Percentiles rank a stretch among this genome's conserved stretches.
Conservation (phyloP, 2,888 invertebrate species). For the Ferrisia virgata region DNA sequence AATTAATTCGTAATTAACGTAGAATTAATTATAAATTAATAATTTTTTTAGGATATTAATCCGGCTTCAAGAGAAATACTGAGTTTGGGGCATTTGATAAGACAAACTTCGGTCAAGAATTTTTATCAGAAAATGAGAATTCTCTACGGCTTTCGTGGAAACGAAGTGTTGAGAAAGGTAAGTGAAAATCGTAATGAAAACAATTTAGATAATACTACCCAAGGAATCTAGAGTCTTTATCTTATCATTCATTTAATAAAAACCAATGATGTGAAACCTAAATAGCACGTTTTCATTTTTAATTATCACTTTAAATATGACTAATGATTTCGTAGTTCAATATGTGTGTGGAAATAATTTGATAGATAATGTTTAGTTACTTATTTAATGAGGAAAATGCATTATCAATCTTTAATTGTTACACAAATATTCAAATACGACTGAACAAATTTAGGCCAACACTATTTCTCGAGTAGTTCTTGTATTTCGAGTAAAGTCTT, state of each 20-base stretch:
- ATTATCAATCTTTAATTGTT: not conserved
- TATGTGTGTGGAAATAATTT: too few relatives aligned
- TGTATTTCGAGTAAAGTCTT: constrained; percentile 36
- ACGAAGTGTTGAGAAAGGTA: not conserved
- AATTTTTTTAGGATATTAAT: not conserved
- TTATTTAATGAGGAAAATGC: too few relatives aligned
- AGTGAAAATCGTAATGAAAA: not conserved
- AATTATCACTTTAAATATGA: too few relatives aligned
- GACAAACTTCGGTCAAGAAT: not conserved
- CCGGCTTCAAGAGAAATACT: not conserved
- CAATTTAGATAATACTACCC: too few relatives aligned
- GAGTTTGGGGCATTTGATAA: not conserved
- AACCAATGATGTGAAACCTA: not conserved
- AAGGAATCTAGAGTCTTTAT: not conserved
- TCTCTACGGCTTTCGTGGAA: not conserved
- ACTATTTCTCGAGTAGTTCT: constrained; percentile 3
- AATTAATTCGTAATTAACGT: not conserved
- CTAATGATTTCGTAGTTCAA: too few relatives aligned
- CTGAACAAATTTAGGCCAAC: too few relatives aligned
- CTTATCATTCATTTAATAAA: not conserved
- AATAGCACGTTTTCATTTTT: too few relatives aligned
- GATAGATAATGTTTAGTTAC: too few relatives aligned
- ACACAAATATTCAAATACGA: not conserved
- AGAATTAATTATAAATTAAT: not conserved
- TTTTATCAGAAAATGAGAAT: not conserved